Conservation (phyloP, 92 coral and sea anemone species). For the Phenganax marumi region DNA sequence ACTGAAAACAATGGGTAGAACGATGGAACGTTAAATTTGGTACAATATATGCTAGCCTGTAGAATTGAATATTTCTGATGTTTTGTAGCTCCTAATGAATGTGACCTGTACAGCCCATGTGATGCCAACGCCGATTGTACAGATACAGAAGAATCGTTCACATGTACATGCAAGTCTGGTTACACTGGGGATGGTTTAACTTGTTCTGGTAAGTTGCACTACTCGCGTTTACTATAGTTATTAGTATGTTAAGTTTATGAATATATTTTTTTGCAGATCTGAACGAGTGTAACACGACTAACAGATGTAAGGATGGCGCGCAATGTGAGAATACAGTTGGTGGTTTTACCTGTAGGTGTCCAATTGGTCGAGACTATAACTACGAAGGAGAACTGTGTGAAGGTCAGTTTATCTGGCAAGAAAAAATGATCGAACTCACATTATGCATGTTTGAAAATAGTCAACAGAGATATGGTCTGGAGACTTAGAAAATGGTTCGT, state of each 20-base stretch:
- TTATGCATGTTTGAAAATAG: not conserved
- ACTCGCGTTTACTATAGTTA: not conserved
- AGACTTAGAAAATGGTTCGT: no score
- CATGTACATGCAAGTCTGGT: slow-evolving; percentile 2
- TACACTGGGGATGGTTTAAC: slow-evolving; percentile 11
- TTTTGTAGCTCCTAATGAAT: slow-evolving; percentile 27
- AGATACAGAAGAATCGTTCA: slow-evolving; percentile 20
- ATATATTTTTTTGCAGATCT: slow-evolving; percentile 19
- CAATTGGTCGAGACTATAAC: slow-evolving; percentile 36
- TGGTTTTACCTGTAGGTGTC: slow-evolving; percentile 38
- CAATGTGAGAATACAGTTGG: slow-evolving; percentile 46
- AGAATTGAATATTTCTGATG: not conserved
- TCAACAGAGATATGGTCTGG: not conserved
- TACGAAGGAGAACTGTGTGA: slow-evolving; percentile 10
- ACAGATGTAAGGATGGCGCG: slow-evolving; percentile 41
- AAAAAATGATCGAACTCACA: not conserved
- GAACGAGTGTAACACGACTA: slow-evolving; percentile 45
- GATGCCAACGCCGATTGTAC: slow-evolving; percentile 12
- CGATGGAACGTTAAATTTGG: no score
- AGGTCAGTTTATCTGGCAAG: not conserved
- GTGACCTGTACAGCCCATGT: slow-evolving; percentile 27
- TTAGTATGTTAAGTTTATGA: not conserved
- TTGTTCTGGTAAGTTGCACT: slow-evolving; percentile 7
- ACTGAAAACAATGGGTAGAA: no score
- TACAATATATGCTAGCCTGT: not conserved